A percentile compares a stretch with the other conserved stretches of the same genome.
Evolutionary conservation across 2,113 vertebrate species (phyloP).

Genomic region (Muntiacus muntjak): DNA sequence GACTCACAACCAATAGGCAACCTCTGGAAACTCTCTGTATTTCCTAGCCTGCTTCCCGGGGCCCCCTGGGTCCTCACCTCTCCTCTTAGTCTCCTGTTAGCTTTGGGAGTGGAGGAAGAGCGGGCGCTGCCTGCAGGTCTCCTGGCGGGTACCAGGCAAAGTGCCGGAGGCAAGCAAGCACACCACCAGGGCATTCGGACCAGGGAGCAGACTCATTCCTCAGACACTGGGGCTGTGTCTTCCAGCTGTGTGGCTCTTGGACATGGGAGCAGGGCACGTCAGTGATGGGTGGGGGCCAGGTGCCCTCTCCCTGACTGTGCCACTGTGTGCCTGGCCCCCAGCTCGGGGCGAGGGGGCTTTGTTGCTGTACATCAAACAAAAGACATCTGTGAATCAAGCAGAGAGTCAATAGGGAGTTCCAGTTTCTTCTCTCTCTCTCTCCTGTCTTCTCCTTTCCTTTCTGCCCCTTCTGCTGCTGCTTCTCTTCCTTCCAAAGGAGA

Average conservation of each 20-base stretch:
- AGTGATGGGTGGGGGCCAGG: neutral
- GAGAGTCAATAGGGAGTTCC: neutral
- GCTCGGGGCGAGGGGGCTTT: neutral
- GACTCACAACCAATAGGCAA: neutral
- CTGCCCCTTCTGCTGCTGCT: neutral
- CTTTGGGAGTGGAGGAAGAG: neutral
- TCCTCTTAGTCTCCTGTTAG: neutral
- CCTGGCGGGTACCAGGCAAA: neutral
- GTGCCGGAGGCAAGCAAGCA: neutral
- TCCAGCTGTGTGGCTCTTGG: neutral
- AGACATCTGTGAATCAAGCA: neutral
- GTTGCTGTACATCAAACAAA: neutral
- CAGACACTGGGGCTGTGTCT: slow-evolving; percentile 32
- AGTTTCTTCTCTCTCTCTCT: neutral
- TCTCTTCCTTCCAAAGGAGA: neutral
- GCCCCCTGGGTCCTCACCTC: neutral
- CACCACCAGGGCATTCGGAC: neutral
- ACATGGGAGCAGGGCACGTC: neutral
- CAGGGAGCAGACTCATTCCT: neutral
- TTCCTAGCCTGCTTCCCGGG: neutral
- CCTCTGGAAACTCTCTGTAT: neutral
- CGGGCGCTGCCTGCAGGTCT: neutral
- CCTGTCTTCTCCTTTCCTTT: neutral
- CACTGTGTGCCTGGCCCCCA: neutral
- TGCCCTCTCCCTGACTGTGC: neutral